Base-by-base conservation (phyloP, 1,140 invertebrate species). In the Heliconius nattereri region DNA sequence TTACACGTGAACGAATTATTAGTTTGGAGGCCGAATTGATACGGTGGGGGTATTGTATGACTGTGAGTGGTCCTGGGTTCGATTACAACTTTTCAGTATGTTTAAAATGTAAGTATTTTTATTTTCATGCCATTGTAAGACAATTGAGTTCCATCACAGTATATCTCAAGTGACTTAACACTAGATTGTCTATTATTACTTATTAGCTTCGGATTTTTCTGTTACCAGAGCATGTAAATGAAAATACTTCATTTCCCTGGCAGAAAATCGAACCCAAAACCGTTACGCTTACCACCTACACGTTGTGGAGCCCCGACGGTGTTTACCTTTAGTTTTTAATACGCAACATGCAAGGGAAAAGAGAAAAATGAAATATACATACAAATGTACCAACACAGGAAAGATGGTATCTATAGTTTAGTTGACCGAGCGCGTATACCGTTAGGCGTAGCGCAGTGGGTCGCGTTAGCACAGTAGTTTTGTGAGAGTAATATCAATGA, bases 1-100 rank as follows among this genome's bases (percentile, higher is more conserved):
- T 49, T 70, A 70, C 52, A 75, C 8, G 23, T 71, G 13, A 19
- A 72, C 37, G 74, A 66, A 66, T 66, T n/a, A 23, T 13, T 60
- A 60, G 20, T 54, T 54, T 54, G 52, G 7, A 54, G 52, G 52
- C 7, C 52, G 20, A 20, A 19, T 19, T 54, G 2, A 54, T n/a
- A 19, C 52, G 20, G 52, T 54, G 6, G 52, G 52, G 20, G 19
- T 45, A 54, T 0, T 19, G 52, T n/a, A 19, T 54, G 52, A 19
- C 13, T 45, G 40, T 16, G 16, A 16, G 40, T 45, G 40, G 11
- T 45, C 40, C 40, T 45, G 13, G 52, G 52, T 54, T 54, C 52
- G 52, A 54, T 54, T 13, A 45, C 5, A 7, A 19, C 20, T n/a
- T 54, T 54, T 54, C 16, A n/a, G 20, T 2, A n/a, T 54, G 16